These are phyloP conservation scores for Baronia brevicornis DNA, from an alignment of 2,888 invertebrate species.

Conservation along the genomic window DNA sequence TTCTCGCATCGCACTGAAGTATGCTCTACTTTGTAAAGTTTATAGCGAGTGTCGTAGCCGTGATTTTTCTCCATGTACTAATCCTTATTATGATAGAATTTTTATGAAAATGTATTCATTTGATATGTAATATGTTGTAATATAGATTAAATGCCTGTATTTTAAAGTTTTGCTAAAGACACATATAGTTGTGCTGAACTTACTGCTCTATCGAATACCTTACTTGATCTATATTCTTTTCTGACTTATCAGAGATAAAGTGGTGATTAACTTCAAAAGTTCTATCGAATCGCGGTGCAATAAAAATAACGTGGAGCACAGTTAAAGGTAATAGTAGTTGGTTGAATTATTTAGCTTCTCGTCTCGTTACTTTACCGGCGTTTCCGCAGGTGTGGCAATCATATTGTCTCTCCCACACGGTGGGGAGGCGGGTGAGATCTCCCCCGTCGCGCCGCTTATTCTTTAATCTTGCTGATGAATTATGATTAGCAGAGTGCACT, in stretches of 20 bases:
- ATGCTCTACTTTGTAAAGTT: conserved; percentile 40
- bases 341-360: conserved; percentile 69
- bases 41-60: background rate
- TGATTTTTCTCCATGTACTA: no score
- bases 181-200: no score
- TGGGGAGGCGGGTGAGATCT: conserved; percentile 23
- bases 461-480: conserved; percentile 75
- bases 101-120: no score
- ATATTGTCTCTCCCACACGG: conserved; percentile 63
- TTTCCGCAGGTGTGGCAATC: conserved; percentile 75
- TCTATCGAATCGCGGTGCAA: background rate
- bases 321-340: conserved; percentile 41
- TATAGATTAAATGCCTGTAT: no score
- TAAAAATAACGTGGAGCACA: conserved; percentile 38
- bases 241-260: no score
- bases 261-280: background rate
- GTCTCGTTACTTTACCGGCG: conserved; percentile 68
- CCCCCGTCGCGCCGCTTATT: conserved; percentile 57
- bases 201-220: no score
- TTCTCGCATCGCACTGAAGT: conserved; percentile 23
- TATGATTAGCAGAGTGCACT: conserved; percentile 75
- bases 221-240: no score
- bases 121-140: no score
- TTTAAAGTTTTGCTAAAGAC: no score
- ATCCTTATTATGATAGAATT: no score